phyloP scores from a whole-genome alignment of 2,797 vertebrate genomes.

The Numenius phaeopus region DNA sequence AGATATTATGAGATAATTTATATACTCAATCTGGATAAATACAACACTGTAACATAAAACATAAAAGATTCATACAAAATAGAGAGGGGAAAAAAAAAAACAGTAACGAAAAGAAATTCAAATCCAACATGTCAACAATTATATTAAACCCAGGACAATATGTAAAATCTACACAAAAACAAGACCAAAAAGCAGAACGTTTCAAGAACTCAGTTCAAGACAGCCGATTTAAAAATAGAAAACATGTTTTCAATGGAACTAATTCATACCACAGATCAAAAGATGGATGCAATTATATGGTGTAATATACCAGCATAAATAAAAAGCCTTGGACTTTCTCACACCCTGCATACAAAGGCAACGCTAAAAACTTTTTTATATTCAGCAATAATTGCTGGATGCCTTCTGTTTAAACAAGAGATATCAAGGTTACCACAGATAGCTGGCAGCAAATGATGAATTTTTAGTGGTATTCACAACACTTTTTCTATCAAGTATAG shows the following conservation, averaged over 20 bases:
- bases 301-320: slow-evolving; percentile 63
- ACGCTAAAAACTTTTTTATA: slow-evolving; percentile 12
- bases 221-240: slow-evolving; percentile 66
- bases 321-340: slow-evolving; percentile 66
- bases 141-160: slow-evolving; percentile 43
- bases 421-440: slow-evolving; percentile 52
- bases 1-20: neutral
- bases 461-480: slow-evolving; percentile 29
- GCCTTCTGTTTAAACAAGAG: slow-evolving; percentile 45
- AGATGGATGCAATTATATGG: slow-evolving; percentile 68
- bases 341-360: slow-evolving; percentile 60
- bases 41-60: neutral
- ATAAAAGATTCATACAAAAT: neutral
- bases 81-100: neutral
- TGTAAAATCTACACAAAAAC: slow-evolving; percentile 60
- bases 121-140: slow-evolving; percentile 48
- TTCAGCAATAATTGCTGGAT: slow-evolving; percentile 15
- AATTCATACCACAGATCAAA: slow-evolving; percentile 72
- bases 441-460: slow-evolving; percentile 43
- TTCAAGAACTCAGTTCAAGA: slow-evolving; percentile 58
- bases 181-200: slow-evolving; percentile 16
- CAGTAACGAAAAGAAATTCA: neutral
- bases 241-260: slow-evolving; percentile 70
- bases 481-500: slow-evolving; percentile 49
- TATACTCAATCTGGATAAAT: neutral